A percentile compares a stretch with the other conserved stretches of the same genome.
phyloP scores from a whole-genome alignment of 1,140 invertebrate species.

The Trypoxylus dichotomus region DNA sequence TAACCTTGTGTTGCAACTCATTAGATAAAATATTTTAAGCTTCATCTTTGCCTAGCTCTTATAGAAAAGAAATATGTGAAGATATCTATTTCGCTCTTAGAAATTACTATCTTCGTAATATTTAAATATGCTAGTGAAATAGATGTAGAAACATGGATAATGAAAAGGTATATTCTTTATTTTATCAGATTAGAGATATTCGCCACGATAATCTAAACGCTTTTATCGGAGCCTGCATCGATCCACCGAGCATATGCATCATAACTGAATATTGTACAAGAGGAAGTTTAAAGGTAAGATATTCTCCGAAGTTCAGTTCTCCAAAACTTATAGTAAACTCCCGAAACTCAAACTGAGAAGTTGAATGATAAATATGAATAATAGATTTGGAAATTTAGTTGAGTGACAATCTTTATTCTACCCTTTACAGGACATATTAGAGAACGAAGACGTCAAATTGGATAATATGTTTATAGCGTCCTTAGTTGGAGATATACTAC shows the following conservation, averaged over 20 bases:
- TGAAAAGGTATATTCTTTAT: no score
- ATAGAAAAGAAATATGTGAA: no score
- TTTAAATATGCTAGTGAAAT: no score
- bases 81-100: no score
- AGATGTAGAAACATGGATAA: no score
- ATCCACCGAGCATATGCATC: constrained; percentile 85
- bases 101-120: no score
- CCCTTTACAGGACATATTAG: constrained; percentile 78
- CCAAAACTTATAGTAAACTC: background rate
- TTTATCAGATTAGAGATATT: constrained; percentile 79
- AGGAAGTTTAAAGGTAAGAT: constrained; percentile 79
- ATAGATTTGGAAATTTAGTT: background rate
- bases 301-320: background rate
- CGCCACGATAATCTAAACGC: constrained; percentile 90
- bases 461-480: constrained; percentile 92
- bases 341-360: background rate
- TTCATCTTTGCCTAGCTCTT: no score
- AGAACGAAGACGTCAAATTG: constrained; percentile 86
- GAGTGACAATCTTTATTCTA: background rate
- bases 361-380: background rate
- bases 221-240: constrained; percentile 92
- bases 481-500: constrained; percentile 82
- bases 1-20: no score
- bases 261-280: constrained; percentile 89
- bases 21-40: no score